Evolutionary conservation across 2,113 vertebrate genomes (phyloP), one percentile per base, ranked within the genome.

Genomic region (Ellobius talpinus): DNA sequence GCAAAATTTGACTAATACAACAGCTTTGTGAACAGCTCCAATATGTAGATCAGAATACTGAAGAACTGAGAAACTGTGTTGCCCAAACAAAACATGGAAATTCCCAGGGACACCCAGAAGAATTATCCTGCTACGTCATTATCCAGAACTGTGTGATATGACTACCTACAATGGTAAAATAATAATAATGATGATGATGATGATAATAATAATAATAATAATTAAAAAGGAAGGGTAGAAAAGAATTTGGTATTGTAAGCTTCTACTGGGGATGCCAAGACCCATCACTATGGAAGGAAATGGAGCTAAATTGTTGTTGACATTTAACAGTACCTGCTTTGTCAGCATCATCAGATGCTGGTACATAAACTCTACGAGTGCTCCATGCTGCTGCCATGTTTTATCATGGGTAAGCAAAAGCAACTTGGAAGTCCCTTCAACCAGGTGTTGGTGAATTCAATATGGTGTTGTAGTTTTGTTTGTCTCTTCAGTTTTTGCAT

Each of bases 41-140:
- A 84, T 7, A 52, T 89, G n/a, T 31, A 79, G 1, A 76, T 95
- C 66, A 91, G 50, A 79, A 68, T 50, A 65, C 21, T 6, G 7
- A 92, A 13, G 17, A 90, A 50, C 42, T 94, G 29, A 96, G n/a
- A 91, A 79, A 19, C 47, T 88, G 45, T 29, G 14, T 92, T 85
- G 47, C 31, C 85, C 50, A 95, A 95, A 72, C 3, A 92, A 89
- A 66, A 96, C 86, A 96, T n/a, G 45, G 70, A 88, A 76, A 72
- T 63, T 89, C 5, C 55, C 47, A 89, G 63, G 47, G 26, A 23
- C 14, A 96, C 19, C 52, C 29, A 72, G 70, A 5, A 97, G n/a
- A 77, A 11, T 47, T 93, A 10, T 94, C 26, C 61, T 94, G 42
- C 86, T 76, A 31, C 55, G 24, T 92, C 31, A 84, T 11, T 95